Evolutionary conservation across 2,113 vertebrate species (phyloP).

Genomic region (Amphiprion ocellaris): DNA sequence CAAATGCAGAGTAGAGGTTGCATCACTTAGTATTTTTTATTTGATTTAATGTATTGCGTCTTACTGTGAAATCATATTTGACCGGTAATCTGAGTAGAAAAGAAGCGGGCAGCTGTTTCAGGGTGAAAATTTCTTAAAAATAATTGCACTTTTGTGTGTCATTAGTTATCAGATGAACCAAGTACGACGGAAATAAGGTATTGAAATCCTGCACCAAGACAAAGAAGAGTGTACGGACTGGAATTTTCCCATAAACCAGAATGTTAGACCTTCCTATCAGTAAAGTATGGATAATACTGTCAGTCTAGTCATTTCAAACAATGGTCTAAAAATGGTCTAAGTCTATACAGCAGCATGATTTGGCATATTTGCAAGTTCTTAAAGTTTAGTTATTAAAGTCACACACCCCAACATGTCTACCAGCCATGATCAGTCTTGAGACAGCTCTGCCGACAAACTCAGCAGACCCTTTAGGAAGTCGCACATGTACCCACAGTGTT

Average conservation of each 20-base stretch:
- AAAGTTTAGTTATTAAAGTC: constrained; percentile 43
- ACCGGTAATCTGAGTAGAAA: no score
- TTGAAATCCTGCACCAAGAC: no score
- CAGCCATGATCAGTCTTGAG: constrained; percentile 52
- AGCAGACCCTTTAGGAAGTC: constrained; percentile 45
- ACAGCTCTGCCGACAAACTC: constrained; percentile 60
- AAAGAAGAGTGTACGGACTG: no score
- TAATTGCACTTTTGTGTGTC: not conserved
- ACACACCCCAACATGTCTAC: constrained; percentile 1
- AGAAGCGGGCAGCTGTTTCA: no score
- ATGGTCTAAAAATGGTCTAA: not conserved
- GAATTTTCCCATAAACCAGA: not conserved
- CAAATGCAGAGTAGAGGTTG: not conserved
- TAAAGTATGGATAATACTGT: constrained; percentile 7
- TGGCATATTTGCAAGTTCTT: constrained; percentile 26
- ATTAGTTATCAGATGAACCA: not conserved
- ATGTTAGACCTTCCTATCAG: not conserved
- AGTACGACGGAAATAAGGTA: no score
- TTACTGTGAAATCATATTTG: no score
- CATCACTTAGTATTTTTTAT: no score
- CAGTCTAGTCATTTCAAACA: constrained; percentile 24
- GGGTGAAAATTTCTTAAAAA: no score
- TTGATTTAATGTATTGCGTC: no score
- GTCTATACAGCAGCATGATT: constrained; percentile 10
- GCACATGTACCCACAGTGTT: constrained; percentile 51